Evolutionary conservation across 2,113 vertebrate species (phyloP), one percentile per base, ranked within the genome.

Genomic region (Gobius niger): DNA sequence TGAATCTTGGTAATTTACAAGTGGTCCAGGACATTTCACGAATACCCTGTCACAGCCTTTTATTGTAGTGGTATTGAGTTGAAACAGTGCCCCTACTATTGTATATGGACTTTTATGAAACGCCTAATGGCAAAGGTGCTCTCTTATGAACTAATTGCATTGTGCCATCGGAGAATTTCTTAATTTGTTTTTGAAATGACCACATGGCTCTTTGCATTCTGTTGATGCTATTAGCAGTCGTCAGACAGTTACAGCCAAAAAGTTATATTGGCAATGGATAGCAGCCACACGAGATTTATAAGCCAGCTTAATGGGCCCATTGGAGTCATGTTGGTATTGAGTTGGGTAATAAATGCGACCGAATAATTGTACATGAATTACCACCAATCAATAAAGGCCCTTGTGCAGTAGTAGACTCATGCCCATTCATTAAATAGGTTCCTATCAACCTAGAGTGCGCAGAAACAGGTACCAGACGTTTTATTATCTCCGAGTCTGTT

Each of bases 401-500:
- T 59, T 59, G 57, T 60, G 40, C 14, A 6, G 7, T 13, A 34
- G 47, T 60, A 44, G 41, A 41, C 34, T 34, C 40, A 7, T 5
- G 57, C 57, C 40, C 40, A 41, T 60, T 42, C 11, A 42, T 60
- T 60, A 60, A 59, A 41, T 14, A 15, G 12, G 41, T 9, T 11
- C 0, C 56, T 41, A 41, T 60, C 40, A 8, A 40, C 16, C 52
- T 9, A 0, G 4, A 9, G 57, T 60, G 57, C 42, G 8, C 40
- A 42, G 40, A 60, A 40, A n/a, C 34, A 60, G 9, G 15, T 46
- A 63, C 51, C 63, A 40, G 47, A 12, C 13, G 18, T 63, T 63
- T 77, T 51, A 71, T 5, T 8, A 66, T 47, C 49, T 51, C 8
- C 16, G 18, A 24, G 82, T 72, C 81, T 63, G 80, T 57, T 53